Base-by-base conservation (phyloP, 2,797 vertebrate species). In the Prunella strophiata region DNA sequence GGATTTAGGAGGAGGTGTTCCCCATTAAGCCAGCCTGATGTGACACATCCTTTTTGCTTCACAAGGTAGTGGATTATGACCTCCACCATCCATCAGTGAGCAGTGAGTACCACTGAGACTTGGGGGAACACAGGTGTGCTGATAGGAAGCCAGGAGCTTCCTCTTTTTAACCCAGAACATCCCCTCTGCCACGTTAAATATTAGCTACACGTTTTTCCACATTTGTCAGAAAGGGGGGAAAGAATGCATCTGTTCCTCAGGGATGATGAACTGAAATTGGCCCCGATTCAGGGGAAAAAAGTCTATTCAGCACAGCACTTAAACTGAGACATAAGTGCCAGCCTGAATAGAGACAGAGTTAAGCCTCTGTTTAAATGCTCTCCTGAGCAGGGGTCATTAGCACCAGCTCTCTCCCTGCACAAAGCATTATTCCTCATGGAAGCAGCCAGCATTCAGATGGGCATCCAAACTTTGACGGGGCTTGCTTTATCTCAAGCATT, bases 301-400 rank as follows among this genome's bases (percentile, higher is more conserved):
- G 12, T 79, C 94, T 84, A 91, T 95, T 95, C 93, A 94, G 83
- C 9, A 16, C 45, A 81, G 85, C 82, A 78, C 93, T 96, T 95
- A 93, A 93, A 94, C 89, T 81, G 88, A 93, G 85, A 76, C 85
- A 62, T 81, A 93, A 94, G 91, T 95, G 92, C 93, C 85, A 93
- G 90, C 40, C 77, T 94, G 85, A 96, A 93, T 91, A 82, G 93
- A 65, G 86, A 47, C 34, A 63, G 71, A 94, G 84, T 94, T 97
- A 93, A 96, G 88, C 81, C 72, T 92, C 88, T 90, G 84, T 84
- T 96, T 95, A 96, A 96, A 96, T 51, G 88, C 80, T 89, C 93
- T 96, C 93, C 88, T 94, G 78, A 94, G 91, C 78, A 67, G 78
- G 88, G 86, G 77, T 95, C 91, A 94, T 94, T 94, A 97, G 89